phyloP scores from a whole-genome alignment of 2,888 invertebrate species.

The Macaria liturata region DNA sequence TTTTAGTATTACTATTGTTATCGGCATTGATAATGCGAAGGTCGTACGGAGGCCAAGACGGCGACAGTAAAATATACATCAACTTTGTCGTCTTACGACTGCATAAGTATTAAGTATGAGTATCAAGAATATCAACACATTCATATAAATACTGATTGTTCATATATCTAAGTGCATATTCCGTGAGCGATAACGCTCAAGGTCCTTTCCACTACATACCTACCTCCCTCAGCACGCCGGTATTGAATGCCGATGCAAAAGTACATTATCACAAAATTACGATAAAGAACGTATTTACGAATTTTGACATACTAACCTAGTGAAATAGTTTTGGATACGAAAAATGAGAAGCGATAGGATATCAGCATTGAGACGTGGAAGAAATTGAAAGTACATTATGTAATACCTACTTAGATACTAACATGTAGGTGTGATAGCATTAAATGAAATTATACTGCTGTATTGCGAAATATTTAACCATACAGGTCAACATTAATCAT shows the following conservation, averaged over 20 bases:
- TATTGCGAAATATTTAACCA: constrained; percentile 13
- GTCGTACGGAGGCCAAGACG: constrained; percentile 66
- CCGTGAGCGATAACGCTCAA: constrained; percentile 63
- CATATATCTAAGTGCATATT: constrained; percentile 64
- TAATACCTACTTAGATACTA: too few species aligned
- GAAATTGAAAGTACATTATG: too few species aligned
- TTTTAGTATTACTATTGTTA: constrained; percentile 73
- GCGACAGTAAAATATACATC: constrained; percentile 39
- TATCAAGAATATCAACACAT: constrained; percentile 51
- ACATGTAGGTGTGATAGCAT: too few species aligned
- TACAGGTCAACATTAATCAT: constrained; percentile 32
- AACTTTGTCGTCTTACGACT: constrained; percentile 29
- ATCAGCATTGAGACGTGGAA: too few species aligned
- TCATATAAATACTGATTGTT: constrained; percentile 50
- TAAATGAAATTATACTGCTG: too few species aligned
- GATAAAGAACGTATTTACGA: constrained; percentile 42
- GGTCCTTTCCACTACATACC: constrained; percentile 58
- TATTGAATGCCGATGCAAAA: constrained; percentile 43
- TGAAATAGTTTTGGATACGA: constrained; percentile 12
- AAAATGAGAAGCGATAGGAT: constrained; percentile 1
- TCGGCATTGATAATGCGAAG: constrained; percentile 75
- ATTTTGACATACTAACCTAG: constrained; percentile 43
- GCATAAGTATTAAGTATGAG: constrained; percentile 32
- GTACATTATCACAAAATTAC: constrained; percentile 44
- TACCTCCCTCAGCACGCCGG: constrained; percentile 29